A percentile compares a stretch with the other conserved stretches of the same genome.
These are phyloP conservation scores for Crotalus tigris DNA, from an alignment of 2,113 vertebrate genomes.

Conservation along the genomic window DNA sequence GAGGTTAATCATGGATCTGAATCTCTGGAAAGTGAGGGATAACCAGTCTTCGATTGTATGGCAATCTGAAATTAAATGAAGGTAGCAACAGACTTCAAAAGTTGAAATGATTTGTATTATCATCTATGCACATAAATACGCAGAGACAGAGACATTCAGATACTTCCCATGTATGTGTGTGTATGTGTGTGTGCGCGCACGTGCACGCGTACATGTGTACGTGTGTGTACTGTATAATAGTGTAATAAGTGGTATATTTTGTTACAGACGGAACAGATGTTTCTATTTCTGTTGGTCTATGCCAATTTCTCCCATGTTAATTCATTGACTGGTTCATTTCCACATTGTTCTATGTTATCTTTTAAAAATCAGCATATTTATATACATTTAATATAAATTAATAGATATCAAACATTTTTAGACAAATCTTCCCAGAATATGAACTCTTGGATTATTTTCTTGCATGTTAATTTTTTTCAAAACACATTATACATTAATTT, in stretches of 20 bases:
- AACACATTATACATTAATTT: not conserved
- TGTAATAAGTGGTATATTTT: not conserved
- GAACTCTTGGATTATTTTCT: not conserved
- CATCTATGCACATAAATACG: not conserved
- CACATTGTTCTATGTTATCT: not conserved
- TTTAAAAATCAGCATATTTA: not conserved
- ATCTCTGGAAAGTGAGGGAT: conserved; percentile 17
- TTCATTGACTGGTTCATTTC: not conserved
- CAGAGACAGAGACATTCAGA: not conserved
- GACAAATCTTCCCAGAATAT: not conserved
- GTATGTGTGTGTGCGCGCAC: too few species aligned
- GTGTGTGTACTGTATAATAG: too few species aligned
- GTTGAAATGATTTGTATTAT: not conserved
- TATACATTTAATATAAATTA: not conserved
- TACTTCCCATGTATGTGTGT: too few species aligned
- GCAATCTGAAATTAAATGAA: conserved; percentile 35
- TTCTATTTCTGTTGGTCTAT: not conserved
- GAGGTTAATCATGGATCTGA: conserved; percentile 21
- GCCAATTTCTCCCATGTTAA: not conserved
- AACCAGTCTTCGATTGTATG: conserved; percentile 20
- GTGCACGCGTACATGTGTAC: too few species aligned
- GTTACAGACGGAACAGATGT: not conserved
- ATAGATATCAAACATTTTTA: not conserved
- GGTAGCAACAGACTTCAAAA: not conserved
- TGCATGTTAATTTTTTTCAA: not conserved